A percentile compares a stretch with the other conserved stretches of the same genome.
These are phyloP conservation scores for Urocolius indicus DNA, from an alignment of 2,113 vertebrate species.

Conservation along the genomic window DNA sequence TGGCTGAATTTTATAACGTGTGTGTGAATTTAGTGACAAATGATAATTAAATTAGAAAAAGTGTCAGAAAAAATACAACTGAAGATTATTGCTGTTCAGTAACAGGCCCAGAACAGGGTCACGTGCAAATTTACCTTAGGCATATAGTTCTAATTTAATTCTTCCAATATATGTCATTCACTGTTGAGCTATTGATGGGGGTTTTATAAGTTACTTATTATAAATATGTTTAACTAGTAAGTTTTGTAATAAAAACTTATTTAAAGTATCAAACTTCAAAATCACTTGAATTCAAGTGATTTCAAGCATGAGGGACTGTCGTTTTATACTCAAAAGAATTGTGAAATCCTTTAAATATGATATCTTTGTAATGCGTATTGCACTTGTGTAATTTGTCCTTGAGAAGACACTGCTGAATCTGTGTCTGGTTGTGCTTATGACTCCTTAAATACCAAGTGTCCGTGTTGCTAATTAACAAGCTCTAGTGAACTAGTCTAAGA, in stretches of 20 bases:
- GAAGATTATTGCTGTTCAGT: background rate
- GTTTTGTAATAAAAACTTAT: background rate
- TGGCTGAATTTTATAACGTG: background rate
- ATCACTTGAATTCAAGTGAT: background rate
- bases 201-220: background rate
- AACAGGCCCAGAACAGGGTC: background rate
- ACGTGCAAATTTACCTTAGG: background rate
- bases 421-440: background rate
- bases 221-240: background rate
- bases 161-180: background rate
- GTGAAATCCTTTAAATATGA: background rate
- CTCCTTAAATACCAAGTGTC: background rate
- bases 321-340: background rate
- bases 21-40: slow-evolving; percentile 16
- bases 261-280: background rate
- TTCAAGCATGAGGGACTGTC: background rate
- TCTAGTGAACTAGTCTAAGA: background rate
- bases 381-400: background rate
- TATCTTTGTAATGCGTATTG: background rate
- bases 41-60: background rate
- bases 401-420: background rate
- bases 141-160: background rate
- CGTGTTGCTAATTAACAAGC: background rate
- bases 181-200: background rate
- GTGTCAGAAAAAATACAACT: background rate